phyloP scores from a whole-genome alignment of 2,888 invertebrate genomes.

The Pediacus dermestoides region DNA sequence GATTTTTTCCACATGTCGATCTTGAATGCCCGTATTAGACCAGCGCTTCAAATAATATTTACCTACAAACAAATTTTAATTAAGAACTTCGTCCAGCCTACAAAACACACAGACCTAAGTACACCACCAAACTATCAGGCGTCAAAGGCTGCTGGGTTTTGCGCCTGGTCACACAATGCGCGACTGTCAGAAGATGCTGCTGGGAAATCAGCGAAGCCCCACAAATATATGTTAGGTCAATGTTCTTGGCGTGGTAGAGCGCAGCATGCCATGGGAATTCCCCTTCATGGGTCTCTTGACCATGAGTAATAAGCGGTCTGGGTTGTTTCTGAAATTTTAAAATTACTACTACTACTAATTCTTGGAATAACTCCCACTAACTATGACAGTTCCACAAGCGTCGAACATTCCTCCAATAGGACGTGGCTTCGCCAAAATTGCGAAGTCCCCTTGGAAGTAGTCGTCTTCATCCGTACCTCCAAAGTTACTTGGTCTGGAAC shows the following conservation, averaged over 20 bases:
- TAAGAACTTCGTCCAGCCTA: neutral
- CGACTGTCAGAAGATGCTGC: conserved; percentile 41
- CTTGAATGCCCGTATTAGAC: conserved; percentile 45
- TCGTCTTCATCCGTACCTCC: conserved; percentile 35
- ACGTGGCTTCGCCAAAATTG: conserved; percentile 21
- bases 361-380: conserved; percentile 35
- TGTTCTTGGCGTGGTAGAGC: conserved; percentile 54
- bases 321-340: conserved; percentile 37
- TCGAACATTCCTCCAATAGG: conserved; percentile 15
- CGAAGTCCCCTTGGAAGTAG: conserved; percentile 41
- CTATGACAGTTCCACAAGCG: conserved; percentile 42
- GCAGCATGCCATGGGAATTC: conserved; percentile 71
- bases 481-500: neutral
- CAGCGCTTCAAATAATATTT: conserved; percentile 45
- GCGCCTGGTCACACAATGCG: conserved; percentile 44
- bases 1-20: conserved; percentile 39
- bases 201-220: conserved; percentile 41
- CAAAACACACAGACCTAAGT: conserved; percentile 32
- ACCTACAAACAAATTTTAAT: conserved; percentile 29
- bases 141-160: conserved; percentile 30
- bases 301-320: conserved; percentile 58
- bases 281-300: conserved; percentile 57
- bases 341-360: neutral
- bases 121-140: conserved; percentile 38
- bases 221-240: conserved; percentile 44